Base-by-base conservation (phyloP, 2,888 invertebrate species). In the Drosophila monieri region DNA sequence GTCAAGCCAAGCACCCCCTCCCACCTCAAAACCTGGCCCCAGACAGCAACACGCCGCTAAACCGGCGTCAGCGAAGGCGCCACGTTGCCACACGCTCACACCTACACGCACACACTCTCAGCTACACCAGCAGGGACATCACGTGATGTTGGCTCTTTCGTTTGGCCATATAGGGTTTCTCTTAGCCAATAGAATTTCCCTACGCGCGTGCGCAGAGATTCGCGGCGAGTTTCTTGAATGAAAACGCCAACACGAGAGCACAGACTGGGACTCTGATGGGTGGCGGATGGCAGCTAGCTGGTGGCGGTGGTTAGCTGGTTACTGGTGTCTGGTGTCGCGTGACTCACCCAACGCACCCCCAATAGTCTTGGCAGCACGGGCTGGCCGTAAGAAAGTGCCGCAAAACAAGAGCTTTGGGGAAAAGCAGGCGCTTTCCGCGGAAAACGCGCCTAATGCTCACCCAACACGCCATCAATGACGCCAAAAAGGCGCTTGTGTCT, bases 381-480 rank as follows among this genome's bases (percentile, higher is more conserved):
- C 30, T 14, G 46, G 32, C 57, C 66, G 21, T 23, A 44, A 57
- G 57, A 46, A 51, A 9, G n/a, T 30, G 30, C 18, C 14, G 39
- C 23, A 35, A 14, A 21, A 6, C 14, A 4, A 25, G 46, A 44
- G 21, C 10, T 15, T 14, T 12, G 23, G 10, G 44, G 23, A 55
- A 48, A 37, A 39, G 21, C 41, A 39, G 27, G 32, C 21, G 32
- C 37, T 37, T 41, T 15, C 12, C 12, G 6, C 35, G 59, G 69
- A 77, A 62, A 80, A 69, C 70, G 67, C 76, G 71, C 75, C 70
- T 78, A 77, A 77, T 78, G 73, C 76, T 73, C 80, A 64, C 56
- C 74, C 70, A 74, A 74, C 89, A 89, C 83, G 89, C 79, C 80
- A 87, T 89, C 80, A 88, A 83, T 89, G 90, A 89, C 90, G 90